Evolutionary conservation across 2,797 vertebrate species (phyloP).

Genomic region (Acanthiza pusilla): DNA sequence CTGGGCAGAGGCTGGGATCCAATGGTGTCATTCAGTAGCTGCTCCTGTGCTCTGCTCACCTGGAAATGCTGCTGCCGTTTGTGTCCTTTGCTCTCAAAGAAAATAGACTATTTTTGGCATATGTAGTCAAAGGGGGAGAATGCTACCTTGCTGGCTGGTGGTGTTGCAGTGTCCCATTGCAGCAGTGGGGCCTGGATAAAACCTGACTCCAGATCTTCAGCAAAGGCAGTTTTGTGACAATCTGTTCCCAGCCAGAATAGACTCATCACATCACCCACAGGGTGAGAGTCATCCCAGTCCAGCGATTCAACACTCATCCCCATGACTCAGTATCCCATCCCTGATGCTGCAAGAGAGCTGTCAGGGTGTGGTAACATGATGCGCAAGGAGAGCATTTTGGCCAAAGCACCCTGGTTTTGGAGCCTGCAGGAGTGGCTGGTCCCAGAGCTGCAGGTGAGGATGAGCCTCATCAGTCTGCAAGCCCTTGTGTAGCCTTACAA

Average conservation of each 20-base stretch:
- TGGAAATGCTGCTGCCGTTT: not conserved
- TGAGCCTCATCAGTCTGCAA: not conserved
- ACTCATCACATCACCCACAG: not conserved
- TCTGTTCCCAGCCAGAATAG: not conserved
- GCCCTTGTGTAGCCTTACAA: not conserved
- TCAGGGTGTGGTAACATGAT: fast-evolving
- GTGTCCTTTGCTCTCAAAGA: not conserved
- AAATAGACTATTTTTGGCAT: not conserved
- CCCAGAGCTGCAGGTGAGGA: not conserved
- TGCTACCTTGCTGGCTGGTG: not conserved
- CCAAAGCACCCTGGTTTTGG: not conserved
- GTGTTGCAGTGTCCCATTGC: not conserved
- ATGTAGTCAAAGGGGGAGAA: not conserved
- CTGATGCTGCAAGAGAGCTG: not conserved
- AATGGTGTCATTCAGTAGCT: not conserved
- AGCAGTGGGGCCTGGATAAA: not conserved
- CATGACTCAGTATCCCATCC: not conserved
- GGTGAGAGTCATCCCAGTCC: not conserved
- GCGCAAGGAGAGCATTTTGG: not conserved
- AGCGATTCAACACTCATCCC: not conserved
- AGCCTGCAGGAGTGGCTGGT: not conserved
- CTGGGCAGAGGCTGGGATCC: not conserved
- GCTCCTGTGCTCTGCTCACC: not conserved
- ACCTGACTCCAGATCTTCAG: not conserved
- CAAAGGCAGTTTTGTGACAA: not conserved